Conservation (phyloP, 2,797 vertebrate genomes). For the Enteromius unitaeniatus region DNA sequence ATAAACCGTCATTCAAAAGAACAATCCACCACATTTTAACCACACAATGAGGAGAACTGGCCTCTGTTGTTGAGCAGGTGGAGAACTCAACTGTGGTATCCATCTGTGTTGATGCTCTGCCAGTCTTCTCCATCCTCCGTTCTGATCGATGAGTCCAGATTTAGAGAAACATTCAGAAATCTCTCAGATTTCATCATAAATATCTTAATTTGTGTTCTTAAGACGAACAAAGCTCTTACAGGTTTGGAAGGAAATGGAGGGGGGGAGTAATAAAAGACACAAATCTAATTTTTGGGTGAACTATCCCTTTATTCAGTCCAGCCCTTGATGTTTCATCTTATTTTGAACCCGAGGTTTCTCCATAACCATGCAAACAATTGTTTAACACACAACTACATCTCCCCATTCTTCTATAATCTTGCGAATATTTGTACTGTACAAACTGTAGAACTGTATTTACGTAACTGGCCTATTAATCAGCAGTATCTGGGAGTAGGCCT, state of each 20-base stretch:
- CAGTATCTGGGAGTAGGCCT: constrained; percentile 18
- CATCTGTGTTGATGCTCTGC: constrained; percentile 28
- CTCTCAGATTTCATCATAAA: neutral
- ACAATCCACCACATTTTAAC: neutral
- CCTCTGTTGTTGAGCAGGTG: constrained; percentile 20
- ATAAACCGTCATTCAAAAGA: neutral
- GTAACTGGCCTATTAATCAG: constrained; percentile 29
- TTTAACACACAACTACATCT: constrained; percentile 34
- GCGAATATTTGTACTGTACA: constrained; percentile 17
- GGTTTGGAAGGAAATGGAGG: neutral
- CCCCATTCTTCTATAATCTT: constrained; percentile 36
- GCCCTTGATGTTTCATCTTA: neutral
- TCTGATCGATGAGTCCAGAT: neutral
- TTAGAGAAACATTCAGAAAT: neutral
- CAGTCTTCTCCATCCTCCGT: constrained; percentile 7
- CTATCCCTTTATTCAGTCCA: neutral
- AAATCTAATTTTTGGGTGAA: neutral
- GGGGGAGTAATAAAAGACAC: neutral
- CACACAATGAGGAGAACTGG: neutral
- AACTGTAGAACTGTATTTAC: constrained; percentile 70
- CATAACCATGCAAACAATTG: constrained; percentile 40
- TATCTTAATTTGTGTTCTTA: neutral
- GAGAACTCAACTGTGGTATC: constrained; percentile 27
- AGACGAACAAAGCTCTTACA: neutral
- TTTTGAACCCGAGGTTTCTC: neutral